phyloP scores from a whole-genome alignment of 2,888 invertebrate genomes.

The Xestia ashworthii region DNA sequence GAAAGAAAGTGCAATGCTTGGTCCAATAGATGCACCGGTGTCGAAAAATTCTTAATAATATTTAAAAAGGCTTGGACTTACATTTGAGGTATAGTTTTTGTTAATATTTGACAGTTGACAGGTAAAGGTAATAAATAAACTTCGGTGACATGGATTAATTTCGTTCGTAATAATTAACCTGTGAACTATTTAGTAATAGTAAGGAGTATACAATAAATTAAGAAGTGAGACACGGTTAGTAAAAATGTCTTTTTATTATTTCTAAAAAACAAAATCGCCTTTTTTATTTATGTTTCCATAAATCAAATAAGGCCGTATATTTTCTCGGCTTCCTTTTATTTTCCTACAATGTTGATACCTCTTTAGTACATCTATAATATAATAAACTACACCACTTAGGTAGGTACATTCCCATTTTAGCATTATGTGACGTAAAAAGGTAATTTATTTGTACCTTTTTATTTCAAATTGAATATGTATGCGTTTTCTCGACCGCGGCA shows the following conservation, averaged over 20 bases:
- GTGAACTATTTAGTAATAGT: neutral
- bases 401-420: slow-evolving; percentile 19
- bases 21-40: slow-evolving; percentile 21
- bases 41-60: slow-evolving; percentile 16
- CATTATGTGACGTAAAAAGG: neutral
- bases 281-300: slow-evolving; percentile 71
- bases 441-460: neutral
- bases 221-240: slow-evolving; percentile 23
- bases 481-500: neutral
- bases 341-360: neutral
- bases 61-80: neutral
- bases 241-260: neutral
- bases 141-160: neutral
- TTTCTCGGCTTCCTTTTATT: slow-evolving; percentile 24
- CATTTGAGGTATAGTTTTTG: slow-evolving; percentile 8
- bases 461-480: neutral
- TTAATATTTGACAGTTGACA: slow-evolving; percentile 10
- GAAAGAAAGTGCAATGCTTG: slow-evolving; percentile 44
- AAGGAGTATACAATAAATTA: neutral
- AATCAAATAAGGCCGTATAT: slow-evolving; percentile 63
- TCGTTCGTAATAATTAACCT: neutral
- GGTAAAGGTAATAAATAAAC: neutral
- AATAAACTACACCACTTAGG: slow-evolving; percentile 56
- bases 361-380: neutral
- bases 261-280: slow-evolving; percentile 42